These are phyloP conservation scores for Sinonovacula constricta DNA, from an alignment of 1,140 invertebrate species.

Conservation along the genomic window DNA sequence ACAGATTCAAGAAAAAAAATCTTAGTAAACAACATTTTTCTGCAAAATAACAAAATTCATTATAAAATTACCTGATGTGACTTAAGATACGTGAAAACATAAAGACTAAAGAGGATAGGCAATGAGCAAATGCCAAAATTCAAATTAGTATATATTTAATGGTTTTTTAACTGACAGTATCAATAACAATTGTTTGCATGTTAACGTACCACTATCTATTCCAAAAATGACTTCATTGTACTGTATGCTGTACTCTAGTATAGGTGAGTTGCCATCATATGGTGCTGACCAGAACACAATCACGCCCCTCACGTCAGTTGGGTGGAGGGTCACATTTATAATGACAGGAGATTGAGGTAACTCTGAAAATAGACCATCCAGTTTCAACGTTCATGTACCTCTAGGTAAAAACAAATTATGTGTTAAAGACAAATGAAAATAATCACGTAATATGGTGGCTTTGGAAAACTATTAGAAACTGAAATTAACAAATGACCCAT, in stretches of 20 bases:
- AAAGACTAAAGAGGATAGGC: too few relatives aligned
- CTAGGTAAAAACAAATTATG: too few relatives aligned
- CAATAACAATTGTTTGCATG: too few relatives aligned
- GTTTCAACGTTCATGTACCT: too few relatives aligned
- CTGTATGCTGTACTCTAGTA: constrained; percentile 95
- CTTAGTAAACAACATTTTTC: background rate
- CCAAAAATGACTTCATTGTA: constrained; percentile 78
- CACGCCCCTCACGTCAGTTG: constrained; percentile 81
- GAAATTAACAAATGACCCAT: background rate
- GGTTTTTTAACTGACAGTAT: background rate
- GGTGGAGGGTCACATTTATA: constrained; percentile 85
- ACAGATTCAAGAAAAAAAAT: background rate
- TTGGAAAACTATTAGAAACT: background rate
- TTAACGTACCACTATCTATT: constrained; percentile 54
- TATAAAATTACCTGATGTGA: too few relatives aligned
- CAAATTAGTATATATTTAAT: background rate
- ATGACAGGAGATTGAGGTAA: constrained; percentile 94
- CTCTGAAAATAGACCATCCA: constrained; percentile 84
- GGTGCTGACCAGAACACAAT: constrained; percentile 96
- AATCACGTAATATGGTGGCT: background rate
- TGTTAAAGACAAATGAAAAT: too few relatives aligned
- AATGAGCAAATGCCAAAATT: too few relatives aligned
- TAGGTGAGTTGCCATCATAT: constrained; percentile 98
- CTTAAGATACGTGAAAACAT: too few relatives aligned
- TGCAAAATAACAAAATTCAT: too few relatives aligned